Conservation (phyloP, 2,797 vertebrate species). For the Vespertilio murinus region DNA sequence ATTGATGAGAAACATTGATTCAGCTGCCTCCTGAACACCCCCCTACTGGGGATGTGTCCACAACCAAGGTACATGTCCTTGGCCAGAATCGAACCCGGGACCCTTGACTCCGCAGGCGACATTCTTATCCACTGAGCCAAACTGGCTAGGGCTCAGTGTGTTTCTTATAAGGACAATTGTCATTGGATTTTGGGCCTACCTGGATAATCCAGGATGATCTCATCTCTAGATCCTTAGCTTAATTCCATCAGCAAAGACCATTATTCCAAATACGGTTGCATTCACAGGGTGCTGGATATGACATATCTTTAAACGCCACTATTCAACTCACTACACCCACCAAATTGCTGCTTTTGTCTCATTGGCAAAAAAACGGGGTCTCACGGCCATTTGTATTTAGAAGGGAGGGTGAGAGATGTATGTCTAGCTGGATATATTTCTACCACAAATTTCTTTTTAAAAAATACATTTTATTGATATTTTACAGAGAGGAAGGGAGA, state of each 20-base stretch:
- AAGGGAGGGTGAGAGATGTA: not conserved
- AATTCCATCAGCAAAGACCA: not conserved
- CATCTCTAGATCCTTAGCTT: not conserved
- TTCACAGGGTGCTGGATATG: not conserved
- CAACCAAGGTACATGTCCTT: no score
- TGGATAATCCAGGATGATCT: not conserved
- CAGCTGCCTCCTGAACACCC: no score
- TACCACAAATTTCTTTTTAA: not conserved
- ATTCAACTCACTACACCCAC: not conserved
- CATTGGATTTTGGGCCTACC: not conserved
- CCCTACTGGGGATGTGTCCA: no score
- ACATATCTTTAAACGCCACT: not conserved
- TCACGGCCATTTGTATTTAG: rapidly evolving
- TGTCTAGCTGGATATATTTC: not conserved
- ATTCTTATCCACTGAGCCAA: no score
- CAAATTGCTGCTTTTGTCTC: not conserved
- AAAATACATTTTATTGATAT: no score
- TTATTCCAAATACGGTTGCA: not conserved
- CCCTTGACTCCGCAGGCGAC: no score
- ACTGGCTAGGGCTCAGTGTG: no score
- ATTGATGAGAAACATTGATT: no score
- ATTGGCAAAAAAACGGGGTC: not conserved
- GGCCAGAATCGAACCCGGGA: no score
- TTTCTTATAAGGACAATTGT: not conserved
- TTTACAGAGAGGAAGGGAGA: no score